These are phyloP conservation scores for Phrynocephalus vlangalii DNA, from an alignment of 2,797 vertebrate genomes.

Conservation along the genomic window DNA sequence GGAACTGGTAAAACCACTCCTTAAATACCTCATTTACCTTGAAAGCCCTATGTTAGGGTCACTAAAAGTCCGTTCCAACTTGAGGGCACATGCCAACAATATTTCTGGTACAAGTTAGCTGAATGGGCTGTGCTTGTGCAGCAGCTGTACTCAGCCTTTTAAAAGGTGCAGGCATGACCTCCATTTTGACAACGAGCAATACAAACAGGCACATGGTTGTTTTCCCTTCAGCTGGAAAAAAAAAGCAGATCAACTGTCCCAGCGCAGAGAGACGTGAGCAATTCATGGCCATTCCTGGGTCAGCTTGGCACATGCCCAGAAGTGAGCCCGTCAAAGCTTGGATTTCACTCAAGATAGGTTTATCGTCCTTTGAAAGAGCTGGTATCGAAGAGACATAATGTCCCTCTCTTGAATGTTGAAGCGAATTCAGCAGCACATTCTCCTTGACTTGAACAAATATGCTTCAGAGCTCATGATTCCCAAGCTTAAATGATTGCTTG, in stretches of 20 bases:
- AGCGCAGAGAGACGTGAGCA: slow-evolving; percentile 2
- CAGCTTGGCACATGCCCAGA: neutral
- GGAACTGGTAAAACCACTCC: too few relatives aligned
- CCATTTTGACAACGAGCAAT: neutral
- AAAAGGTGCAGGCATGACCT: neutral
- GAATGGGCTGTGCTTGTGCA: too few relatives aligned
- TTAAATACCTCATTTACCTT: too few relatives aligned
- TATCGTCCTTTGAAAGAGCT: neutral
- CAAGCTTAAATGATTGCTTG: slow-evolving; percentile 6
- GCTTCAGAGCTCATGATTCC: neutral
- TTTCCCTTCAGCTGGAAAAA: neutral
- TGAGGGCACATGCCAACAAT: neutral
- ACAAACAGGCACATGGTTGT: neutral
- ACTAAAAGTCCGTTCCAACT: too few relatives aligned
- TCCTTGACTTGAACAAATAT: slow-evolving; percentile 8
- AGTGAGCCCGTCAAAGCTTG: neutral
- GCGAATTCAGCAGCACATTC: neutral
- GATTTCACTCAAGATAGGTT: slow-evolving; percentile 3
- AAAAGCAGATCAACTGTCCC: neutral
- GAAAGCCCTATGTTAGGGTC: too few relatives aligned
- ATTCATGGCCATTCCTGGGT: neutral
- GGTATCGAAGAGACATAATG: neutral
- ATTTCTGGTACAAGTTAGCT: neutral
- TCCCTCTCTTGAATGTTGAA: neutral
- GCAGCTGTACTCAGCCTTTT: neutral